phyloP scores from a whole-genome alignment of 2,888 invertebrate genomes.

The Melanargia galathea region DNA sequence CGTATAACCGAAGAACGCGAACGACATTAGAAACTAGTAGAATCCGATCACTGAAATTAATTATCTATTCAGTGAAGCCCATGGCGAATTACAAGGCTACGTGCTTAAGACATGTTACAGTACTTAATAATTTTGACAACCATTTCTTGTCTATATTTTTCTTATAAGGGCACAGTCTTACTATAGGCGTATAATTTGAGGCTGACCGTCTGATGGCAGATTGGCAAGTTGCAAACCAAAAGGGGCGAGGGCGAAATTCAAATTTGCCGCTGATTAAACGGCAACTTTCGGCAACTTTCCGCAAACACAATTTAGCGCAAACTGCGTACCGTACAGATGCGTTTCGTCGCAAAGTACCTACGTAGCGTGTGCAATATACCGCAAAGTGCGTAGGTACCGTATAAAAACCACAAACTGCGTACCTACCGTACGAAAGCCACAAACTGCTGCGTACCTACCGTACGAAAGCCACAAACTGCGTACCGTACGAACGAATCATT shows the following conservation, averaged over 20 bases:
- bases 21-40: no score
- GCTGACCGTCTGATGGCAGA: neutral
- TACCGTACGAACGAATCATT: neutral
- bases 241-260: neutral
- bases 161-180: neutral
- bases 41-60: no score
- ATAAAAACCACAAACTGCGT: no score
- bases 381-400: no score
- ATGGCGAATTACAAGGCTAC: neutral
- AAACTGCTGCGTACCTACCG: no score
- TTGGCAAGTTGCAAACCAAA: neutral
- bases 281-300: no score
- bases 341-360: no score
- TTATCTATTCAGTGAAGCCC: no score
- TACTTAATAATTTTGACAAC: neutral
- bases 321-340: neutral
- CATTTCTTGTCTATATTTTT: slow-evolving; percentile 2
- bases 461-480: neutral
- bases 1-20: no score
- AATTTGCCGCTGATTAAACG: no score
- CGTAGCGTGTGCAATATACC: no score
- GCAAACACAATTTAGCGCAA: neutral
- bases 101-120: neutral
- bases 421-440: no score
- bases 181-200: neutral